Evolutionary conservation across 2,888 invertebrate genomes (phyloP).

Genomic region (Chorisops tibialis): DNA sequence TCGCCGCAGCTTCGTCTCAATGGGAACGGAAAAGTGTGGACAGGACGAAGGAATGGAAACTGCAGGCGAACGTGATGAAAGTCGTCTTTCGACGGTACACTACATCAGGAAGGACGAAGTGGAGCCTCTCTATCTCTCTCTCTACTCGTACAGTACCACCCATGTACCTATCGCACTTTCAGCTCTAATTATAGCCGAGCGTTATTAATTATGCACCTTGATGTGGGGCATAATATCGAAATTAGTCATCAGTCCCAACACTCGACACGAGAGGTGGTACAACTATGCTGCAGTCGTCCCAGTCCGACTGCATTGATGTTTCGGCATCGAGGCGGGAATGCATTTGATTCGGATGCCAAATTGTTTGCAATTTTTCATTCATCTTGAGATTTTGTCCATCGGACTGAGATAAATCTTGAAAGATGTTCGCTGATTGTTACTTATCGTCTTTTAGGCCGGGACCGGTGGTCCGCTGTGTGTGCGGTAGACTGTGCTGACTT

Average conservation of each 20-base stretch:
- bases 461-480: no score
- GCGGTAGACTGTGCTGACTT: no score
- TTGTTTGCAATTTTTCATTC: slow-evolving; percentile 21
- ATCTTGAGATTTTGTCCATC: slow-evolving; percentile 8
- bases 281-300: not conserved
- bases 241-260: slow-evolving; percentile 24
- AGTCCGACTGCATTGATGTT: slow-evolving; percentile 22
- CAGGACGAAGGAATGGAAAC: slow-evolving; percentile 5
- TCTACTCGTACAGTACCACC: no score
- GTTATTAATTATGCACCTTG: slow-evolving; percentile 16
- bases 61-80: slow-evolving; percentile 19
- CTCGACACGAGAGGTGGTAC: slow-evolving; percentile 22
- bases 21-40: slow-evolving; percentile 9
- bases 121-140: no score
- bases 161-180: no score
- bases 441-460: no score
- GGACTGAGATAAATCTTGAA: slow-evolving; percentile 17
- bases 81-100: slow-evolving; percentile 8
- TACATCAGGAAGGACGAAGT: no score
- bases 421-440: no score
- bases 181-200: slow-evolving; percentile 16
- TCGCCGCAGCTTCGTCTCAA: slow-evolving; percentile 9
- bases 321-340: not conserved
- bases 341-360: slow-evolving; percentile 23
- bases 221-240: slow-evolving; percentile 20